Percentiles rank a stretch among this genome's conserved stretches.
Conservation (phyloP, 2,797 vertebrate species). For the Brachymystax lenok region DNA sequence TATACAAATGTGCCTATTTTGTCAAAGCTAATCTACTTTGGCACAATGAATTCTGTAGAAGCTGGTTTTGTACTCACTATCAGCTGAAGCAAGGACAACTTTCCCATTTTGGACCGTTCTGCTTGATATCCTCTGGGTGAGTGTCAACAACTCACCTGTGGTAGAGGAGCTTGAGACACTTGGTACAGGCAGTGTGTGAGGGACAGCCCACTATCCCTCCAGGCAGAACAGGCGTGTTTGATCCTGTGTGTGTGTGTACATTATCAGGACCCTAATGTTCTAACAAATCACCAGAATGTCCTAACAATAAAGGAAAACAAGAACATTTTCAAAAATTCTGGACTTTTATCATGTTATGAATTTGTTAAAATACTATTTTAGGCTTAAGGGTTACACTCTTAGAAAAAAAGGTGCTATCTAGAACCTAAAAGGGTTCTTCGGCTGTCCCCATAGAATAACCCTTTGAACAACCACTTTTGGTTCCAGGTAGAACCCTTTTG, state of each 20-base stretch:
- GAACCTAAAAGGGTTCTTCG: too few relatives aligned
- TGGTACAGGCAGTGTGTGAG: background rate
- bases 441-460: too few relatives aligned
- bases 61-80: conserved; percentile 47
- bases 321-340: too few relatives aligned
- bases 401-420: too few relatives aligned
- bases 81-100: conserved; percentile 45
- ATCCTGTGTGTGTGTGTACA: conserved; percentile 1
- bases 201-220: conserved; percentile 53
- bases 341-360: too few relatives aligned
- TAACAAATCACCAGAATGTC: too few relatives aligned
- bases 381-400: too few relatives aligned
- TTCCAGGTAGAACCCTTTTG: too few relatives aligned
- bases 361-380: too few relatives aligned
- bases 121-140: conserved; percentile 19
- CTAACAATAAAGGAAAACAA: background rate
- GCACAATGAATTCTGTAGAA: background rate
- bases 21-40: background rate
- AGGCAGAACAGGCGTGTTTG: conserved; percentile 25
- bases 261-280: too few relatives aligned
- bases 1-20: background rate
- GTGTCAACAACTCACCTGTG: background rate
- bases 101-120: conserved; percentile 49
- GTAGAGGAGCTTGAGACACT: background rate
- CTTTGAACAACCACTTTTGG: too few relatives aligned